A percentile compares a stretch with the other conserved stretches of the same genome.
Conservation (phyloP, 2,113 vertebrate species). For the Scalopus aquaticus region DNA sequence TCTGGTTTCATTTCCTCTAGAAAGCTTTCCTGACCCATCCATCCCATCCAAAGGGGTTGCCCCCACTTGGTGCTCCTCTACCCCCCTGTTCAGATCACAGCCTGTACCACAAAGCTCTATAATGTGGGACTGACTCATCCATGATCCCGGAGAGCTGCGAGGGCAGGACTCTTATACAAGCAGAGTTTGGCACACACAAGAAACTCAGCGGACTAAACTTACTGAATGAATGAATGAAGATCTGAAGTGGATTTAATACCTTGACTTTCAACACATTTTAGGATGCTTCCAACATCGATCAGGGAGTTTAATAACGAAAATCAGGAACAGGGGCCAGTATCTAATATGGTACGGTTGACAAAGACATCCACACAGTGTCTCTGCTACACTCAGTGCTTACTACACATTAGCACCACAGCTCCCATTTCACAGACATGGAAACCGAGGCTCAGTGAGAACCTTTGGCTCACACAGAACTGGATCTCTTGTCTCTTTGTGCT, state of each 20-base stretch:
- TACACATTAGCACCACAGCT: neutral
- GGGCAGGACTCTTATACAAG: neutral
- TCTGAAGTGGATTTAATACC: neutral
- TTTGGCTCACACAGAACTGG: neutral
- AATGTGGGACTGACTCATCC: neutral
- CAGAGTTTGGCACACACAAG: neutral
- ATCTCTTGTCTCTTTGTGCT: neutral
- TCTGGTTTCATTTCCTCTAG: neutral
- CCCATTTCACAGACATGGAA: neutral
- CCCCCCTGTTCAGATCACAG: fast-evolving
- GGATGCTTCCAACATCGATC: neutral
- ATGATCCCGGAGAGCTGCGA: neutral
- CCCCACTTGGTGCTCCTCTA: neutral
- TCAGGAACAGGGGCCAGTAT: neutral
- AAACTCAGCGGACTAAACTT: neutral
- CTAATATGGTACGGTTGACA: fast-evolving
- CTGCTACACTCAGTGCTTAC: neutral
- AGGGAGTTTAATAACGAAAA: neutral
- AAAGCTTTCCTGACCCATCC: neutral
- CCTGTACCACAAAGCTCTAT: neutral
- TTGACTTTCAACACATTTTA: neutral
- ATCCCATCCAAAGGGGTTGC: fast-evolving
- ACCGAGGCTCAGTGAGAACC: neutral
- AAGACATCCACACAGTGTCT: neutral
- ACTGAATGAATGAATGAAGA: neutral